Conservation (phyloP, 2,888 invertebrate species). For the Thelaira solivaga region DNA sequence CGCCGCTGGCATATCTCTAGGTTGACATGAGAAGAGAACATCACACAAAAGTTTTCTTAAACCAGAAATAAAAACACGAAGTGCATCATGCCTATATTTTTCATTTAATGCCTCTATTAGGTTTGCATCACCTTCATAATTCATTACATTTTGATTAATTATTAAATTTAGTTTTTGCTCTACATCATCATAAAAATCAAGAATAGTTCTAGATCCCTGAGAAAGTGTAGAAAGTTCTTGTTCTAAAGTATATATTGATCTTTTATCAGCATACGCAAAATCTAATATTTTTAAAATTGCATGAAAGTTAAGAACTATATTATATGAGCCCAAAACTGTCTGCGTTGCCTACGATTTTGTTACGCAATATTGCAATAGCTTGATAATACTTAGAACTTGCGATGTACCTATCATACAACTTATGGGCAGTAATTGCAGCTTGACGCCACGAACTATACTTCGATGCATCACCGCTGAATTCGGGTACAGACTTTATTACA, state of each 20-base stretch:
- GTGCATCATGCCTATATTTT: neutral
- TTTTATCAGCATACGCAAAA: neutral
- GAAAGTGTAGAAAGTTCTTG: too few relatives aligned
- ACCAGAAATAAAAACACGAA: neutral
- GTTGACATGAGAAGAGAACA: neutral
- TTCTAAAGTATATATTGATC: neutral
- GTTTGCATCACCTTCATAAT: neutral
- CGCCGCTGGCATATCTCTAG: neutral
- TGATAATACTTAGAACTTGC: too few relatives aligned
- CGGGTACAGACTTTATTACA: neutral
- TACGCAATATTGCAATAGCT: neutral
- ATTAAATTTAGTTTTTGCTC: neutral
- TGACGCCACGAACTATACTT: neutral
- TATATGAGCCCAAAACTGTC: neutral
- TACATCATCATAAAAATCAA: neutral
- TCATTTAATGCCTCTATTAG: neutral
- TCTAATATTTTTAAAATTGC: neutral
- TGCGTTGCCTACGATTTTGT: neutral
- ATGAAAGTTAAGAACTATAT: neutral
- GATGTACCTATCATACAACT: neutral
- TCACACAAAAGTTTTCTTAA: neutral
- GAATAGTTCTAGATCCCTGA: neutral
- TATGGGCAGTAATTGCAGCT: neutral
- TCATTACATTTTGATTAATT: neutral
- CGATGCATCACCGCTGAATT: neutral